Percentiles rank a stretch among this genome's conserved stretches.
phyloP scores from a whole-genome alignment of 2,888 invertebrate genomes.

The Netelia inedita region DNA sequence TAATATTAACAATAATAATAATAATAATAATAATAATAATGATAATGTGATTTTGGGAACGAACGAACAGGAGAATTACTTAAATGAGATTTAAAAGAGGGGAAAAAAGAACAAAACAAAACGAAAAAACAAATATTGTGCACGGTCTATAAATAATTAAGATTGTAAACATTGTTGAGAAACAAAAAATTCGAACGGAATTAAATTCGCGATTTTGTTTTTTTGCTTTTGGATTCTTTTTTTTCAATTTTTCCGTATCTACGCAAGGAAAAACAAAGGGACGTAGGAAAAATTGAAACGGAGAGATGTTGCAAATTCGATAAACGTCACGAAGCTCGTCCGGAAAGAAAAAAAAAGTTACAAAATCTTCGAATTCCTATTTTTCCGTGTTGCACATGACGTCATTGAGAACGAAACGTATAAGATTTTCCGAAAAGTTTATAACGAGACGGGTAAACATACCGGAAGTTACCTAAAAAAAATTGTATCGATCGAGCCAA shows the following conservation, averaged over 20 bases:
- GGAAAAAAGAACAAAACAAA: neutral
- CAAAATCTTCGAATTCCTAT: neutral
- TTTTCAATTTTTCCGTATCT: neutral
- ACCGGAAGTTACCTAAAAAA: slow-evolving; percentile 7
- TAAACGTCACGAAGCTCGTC: neutral
- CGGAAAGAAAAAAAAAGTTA: neutral
- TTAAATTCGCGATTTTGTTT: slow-evolving; percentile 30
- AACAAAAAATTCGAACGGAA: slow-evolving; percentile 40
- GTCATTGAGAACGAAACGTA: neutral
- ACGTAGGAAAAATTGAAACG: neutral
- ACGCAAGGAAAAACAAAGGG: neutral
- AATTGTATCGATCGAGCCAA: slow-evolving; percentile 1
- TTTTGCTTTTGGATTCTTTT: slow-evolving; percentile 22
- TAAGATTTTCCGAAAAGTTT: slow-evolving; percentile 41
- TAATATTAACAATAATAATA: slow-evolving; percentile 34
- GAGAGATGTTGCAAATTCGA: slow-evolving; percentile 29
- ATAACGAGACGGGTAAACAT: slow-evolving; percentile 30
- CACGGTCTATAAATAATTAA: neutral
- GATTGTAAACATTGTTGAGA: slow-evolving; percentile 38
- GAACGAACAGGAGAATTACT: neutral
- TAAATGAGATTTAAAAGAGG: neutral
- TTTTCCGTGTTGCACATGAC: neutral
- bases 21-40: slow-evolving; percentile 2
- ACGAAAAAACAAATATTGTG: neutral
- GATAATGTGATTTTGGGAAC: neutral